phyloP scores from a whole-genome alignment of 2,888 invertebrate species.

The Ligdia adustata region DNA sequence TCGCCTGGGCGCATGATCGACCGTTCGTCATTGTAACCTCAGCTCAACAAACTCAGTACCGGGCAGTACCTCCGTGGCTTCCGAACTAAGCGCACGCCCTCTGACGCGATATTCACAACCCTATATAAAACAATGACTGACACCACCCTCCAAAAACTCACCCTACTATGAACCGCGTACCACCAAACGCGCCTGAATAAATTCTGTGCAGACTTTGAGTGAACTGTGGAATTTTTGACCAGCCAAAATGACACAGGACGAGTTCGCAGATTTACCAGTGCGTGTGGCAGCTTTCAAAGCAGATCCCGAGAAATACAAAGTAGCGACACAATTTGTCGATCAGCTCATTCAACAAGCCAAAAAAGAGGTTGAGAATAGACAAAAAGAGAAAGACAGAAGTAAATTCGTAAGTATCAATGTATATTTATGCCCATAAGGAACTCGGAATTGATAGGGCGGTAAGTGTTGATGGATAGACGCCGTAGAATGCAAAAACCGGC shows the following conservation, averaged over 20 bases:
- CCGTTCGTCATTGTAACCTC: conserved; percentile 47
- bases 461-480: conserved; percentile 72
- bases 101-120: conserved; percentile 13
- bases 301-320: conserved; percentile 84
- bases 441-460: conserved; percentile 78
- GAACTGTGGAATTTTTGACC: conserved; percentile 19
- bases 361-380: conserved; percentile 83
- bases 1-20: conserved; percentile 73
- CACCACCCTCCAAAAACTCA: conserved; percentile 49
- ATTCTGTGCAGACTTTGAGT: conserved; percentile 3
- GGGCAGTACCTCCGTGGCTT: conserved; percentile 59
- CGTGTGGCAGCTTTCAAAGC: conserved; percentile 84
- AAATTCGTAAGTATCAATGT: conserved; percentile 83
- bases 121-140: conserved; percentile 51
- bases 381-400: conserved; percentile 83
- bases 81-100: conserved; percentile 50
- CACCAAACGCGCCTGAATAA: conserved; percentile 12
- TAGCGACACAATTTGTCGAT: conserved; percentile 84
- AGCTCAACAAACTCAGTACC: conserved; percentile 14
- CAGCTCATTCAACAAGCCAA: conserved; percentile 85
- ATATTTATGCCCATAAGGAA: conserved; percentile 75
- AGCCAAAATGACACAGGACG: conserved; percentile 70
- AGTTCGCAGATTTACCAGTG: conserved; percentile 67
- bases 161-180: conserved; percentile 43
- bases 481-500: conserved; percentile 66